Evolutionary conservation across 2,888 invertebrate genomes (phyloP), one percentile per base, ranked within the genome.

Genomic region (Ophion ellenae): DNA sequence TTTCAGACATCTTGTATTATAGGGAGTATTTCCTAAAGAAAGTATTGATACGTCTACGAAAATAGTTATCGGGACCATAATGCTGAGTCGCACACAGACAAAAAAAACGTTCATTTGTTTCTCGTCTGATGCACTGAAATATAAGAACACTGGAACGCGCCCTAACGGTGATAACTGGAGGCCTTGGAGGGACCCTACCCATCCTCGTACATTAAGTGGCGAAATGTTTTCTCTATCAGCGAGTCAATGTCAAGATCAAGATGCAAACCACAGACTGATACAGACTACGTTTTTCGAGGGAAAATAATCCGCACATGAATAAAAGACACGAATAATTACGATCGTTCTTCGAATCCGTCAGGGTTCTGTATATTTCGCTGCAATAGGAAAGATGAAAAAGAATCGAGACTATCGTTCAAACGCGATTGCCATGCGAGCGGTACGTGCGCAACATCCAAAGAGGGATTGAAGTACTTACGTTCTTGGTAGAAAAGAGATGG

Each of bases 1-100:
- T 53, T 53, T 53, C 53, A 53, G 14, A 47, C 47, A 47, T 47
- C 47, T 69, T 69, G 14, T 70, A 70, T 70, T 47, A 70, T 47
- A 40, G 20, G 9, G 40, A 6, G 36, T 40, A 17, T 36, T 7
- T 67, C 40, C 3, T 63, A 32, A 32, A 36, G 28, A 47, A 17
- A 70, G 45, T 47, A 70, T 47, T 70, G 7, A 45, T 24, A 69
- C 6, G 69, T 66, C 36, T 45, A 45, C 20, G 40, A 45, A 24
- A 53, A 53, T 70, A 32, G 28, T 70, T 36, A 28, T 47, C 36
- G 67, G 77, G 77, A 77, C 57, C 77, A 77, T 17, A 6, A 40
- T 59, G 36, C 24, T 36, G 24, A 61, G 11, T 36, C 14, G 24
- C 28, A 17, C 11, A 40, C 14, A 24, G 14, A 69, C 17, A 45